phyloP scores from a whole-genome alignment of 2,113 vertebrate genomes.

The Cisticola juncidis region DNA sequence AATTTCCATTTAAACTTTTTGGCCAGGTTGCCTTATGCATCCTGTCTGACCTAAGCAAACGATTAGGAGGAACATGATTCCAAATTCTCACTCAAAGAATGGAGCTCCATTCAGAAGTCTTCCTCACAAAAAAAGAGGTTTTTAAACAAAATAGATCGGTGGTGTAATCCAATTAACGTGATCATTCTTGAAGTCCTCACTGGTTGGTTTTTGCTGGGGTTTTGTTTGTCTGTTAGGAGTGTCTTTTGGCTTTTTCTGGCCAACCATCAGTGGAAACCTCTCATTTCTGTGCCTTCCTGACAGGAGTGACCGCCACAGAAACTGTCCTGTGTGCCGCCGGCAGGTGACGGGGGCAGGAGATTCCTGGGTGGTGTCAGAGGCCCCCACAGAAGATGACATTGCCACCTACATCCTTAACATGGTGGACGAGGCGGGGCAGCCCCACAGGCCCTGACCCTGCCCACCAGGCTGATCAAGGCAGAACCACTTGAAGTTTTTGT shows the following conservation, averaged over 20 bases:
- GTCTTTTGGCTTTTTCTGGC: neutral
- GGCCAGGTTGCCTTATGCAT: neutral
- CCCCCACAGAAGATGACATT: constrained; percentile 93
- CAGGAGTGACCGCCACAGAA: constrained; percentile 94
- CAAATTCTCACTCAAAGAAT: neutral
- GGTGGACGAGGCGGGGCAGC: constrained; percentile 92
- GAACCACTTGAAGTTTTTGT: neutral
- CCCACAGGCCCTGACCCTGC: constrained; percentile 84
- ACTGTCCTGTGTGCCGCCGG: constrained; percentile 94
- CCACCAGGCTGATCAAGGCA: neutral
- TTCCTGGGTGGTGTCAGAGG: constrained; percentile 96
- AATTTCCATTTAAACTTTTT: neutral
- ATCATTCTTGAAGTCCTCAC: neutral
- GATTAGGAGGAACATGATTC: neutral
- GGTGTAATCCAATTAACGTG: neutral
- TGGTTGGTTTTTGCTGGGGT: neutral
- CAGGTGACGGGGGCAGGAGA: constrained; percentile 91
- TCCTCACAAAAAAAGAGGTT: neutral
- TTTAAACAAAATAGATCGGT: neutral
- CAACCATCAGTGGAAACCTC: neutral
- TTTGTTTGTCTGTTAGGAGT: neutral
- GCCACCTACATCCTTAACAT: constrained; percentile 95
- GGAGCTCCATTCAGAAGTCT: neutral
- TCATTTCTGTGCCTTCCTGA: constrained; percentile 52
- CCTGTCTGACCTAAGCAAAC: neutral